A percentile compares a stretch with the other conserved stretches of the same genome.
Conservation (phyloP, 2,888 invertebrate genomes). For the Girardia tigrina region DNA sequence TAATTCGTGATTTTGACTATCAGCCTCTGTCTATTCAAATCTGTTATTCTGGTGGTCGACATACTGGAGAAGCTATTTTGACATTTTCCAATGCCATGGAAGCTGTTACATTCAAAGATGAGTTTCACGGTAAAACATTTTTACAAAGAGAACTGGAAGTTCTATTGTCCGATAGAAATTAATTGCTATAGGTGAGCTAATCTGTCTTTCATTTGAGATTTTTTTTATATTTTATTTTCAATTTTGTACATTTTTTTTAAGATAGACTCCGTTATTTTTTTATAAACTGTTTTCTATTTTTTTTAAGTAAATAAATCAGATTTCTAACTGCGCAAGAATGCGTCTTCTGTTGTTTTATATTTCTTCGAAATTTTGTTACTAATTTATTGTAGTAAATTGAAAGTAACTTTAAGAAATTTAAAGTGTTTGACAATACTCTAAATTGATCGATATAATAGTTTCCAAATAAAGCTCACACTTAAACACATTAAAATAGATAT, state of each 20-base stretch:
- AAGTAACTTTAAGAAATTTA: background rate
- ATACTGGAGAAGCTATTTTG: background rate
- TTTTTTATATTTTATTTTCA: background rate
- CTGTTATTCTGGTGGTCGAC: background rate
- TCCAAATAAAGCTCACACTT: too few species aligned
- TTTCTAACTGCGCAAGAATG: slow-evolving; percentile 13
- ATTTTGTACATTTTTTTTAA: background rate
- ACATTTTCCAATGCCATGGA: background rate
- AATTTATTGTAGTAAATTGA: background rate
- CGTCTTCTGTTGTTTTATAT: slow-evolving; percentile 2
- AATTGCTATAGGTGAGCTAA: slow-evolving; percentile 18
- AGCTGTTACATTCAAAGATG: slow-evolving; percentile 10
- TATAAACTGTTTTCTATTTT: background rate
- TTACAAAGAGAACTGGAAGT: slow-evolving; percentile 13
- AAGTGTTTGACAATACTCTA: too few species aligned
- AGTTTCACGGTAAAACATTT: background rate
- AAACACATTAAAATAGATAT: too few species aligned
- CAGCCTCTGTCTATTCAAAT: background rate
- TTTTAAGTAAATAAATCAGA: slow-evolving; percentile 20
- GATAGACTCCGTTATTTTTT: slow-evolving; percentile 21
- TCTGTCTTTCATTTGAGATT: slow-evolving; percentile 23
- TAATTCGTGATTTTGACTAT: background rate
- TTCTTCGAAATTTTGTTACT: background rate
- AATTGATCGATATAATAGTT: too few species aligned
- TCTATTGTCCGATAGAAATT: slow-evolving; percentile 14